Percentiles rank a stretch among this genome's conserved stretches.
phyloP scores from a whole-genome alignment of 1,140 invertebrate species.

The Brachionus angularis region DNA sequence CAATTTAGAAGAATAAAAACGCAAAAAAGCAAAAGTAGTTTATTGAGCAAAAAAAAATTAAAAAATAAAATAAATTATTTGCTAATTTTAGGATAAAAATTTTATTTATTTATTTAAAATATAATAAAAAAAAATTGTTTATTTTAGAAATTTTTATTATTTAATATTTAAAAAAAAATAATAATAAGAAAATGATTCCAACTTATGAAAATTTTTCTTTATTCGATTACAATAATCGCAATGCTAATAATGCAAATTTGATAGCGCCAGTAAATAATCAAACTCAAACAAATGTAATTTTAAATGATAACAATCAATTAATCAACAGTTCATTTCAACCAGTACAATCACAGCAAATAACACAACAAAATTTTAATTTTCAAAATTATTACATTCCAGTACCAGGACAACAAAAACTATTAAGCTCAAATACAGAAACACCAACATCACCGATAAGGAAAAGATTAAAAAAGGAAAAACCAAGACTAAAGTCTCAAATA shows the following conservation, averaged over 20 bases:
- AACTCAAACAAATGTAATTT: not conserved
- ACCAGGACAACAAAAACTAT: not conserved
- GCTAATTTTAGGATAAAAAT: too few species aligned
- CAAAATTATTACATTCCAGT: not conserved
- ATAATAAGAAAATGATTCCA: conserved; percentile 27
- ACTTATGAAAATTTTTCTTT: conserved; percentile 32
- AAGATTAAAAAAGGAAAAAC: conserved; percentile 25
- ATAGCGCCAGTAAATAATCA: not conserved
- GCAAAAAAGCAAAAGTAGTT: too few species aligned
- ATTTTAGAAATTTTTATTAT: too few species aligned
- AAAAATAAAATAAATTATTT: too few species aligned
- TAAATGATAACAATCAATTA: not conserved
- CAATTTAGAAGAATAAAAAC: conserved; percentile 21
- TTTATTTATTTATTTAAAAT: too few species aligned
- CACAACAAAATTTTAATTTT: not conserved
- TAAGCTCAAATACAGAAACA: not conserved
- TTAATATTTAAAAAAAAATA: too few species aligned
- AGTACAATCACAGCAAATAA: not conserved
- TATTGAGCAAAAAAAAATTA: too few species aligned
- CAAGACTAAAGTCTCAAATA: conserved; percentile 38
- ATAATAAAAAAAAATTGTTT: too few species aligned
- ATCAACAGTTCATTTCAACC: too few species aligned
- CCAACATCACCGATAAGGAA: not conserved
- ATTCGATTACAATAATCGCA: not conserved
- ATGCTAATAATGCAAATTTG: not conserved